A percentile compares a stretch with the other conserved stretches of the same genome.
phyloP scores from a whole-genome alignment of 1,140 invertebrate genomes.

The Drosophila pallidifrons region DNA sequence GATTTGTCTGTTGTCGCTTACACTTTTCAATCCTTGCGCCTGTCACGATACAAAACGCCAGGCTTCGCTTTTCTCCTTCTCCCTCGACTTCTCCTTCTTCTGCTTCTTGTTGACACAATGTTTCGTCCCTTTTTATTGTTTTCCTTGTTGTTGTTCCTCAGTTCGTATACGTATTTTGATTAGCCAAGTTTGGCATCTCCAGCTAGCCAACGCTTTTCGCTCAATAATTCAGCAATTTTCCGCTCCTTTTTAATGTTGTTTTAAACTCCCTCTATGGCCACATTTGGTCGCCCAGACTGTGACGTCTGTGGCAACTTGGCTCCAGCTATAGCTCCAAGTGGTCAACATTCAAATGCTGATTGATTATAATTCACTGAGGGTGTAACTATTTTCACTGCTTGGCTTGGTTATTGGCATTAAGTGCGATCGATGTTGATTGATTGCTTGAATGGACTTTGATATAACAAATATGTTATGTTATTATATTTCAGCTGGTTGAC shows the following conservation, averaged over 20 bases:
- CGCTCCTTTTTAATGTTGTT: conserved; percentile 29
- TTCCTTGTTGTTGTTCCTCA: neutral
- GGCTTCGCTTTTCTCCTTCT: neutral
- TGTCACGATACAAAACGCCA: conserved; percentile 4
- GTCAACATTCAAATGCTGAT: no score
- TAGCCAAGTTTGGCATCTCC: conserved; percentile 29
- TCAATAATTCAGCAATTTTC: conserved; percentile 55
- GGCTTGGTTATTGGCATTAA: no score
- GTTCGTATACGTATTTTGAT: conserved; percentile 43
- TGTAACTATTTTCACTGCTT: no score
- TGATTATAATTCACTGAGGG: no score
- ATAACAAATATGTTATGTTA: neutral
- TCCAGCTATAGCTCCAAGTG: neutral
- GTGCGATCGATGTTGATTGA: no score
- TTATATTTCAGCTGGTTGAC: neutral
- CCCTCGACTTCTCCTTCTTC: neutral
- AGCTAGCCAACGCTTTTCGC: neutral
- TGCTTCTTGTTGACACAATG: conserved; percentile 42
- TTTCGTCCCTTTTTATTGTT: conserved; percentile 30
- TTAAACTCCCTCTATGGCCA: conserved; percentile 4
- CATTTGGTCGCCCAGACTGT: neutral
- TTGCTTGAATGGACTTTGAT: no score
- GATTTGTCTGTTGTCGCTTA: conserved; percentile 68
- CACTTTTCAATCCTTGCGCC: conserved; percentile 62
- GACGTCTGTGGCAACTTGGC: neutral